Percentiles rank a stretch among this genome's conserved stretches.
Evolutionary conservation across 1,140 invertebrate species (phyloP).

Genomic region (Batillaria attramentaria): DNA sequence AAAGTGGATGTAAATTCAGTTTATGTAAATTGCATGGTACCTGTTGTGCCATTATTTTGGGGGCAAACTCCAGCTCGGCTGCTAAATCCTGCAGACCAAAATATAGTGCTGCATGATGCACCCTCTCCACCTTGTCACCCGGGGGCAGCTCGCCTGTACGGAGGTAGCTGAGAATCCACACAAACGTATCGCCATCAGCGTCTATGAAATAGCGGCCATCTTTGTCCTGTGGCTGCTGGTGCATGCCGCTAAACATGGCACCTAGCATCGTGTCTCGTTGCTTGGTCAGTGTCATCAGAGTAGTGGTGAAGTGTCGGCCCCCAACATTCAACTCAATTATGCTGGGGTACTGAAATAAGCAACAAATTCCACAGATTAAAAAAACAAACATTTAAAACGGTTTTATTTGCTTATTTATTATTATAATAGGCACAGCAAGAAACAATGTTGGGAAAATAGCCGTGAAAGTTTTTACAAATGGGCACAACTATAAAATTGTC

Average conservation of each 20-base stretch:
- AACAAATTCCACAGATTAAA: too few species aligned
- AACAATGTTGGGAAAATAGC: too few species aligned
- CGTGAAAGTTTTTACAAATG: too few species aligned
- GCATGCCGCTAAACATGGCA: conserved; percentile 69
- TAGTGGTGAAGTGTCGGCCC: conserved; percentile 63
- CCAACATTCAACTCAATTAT: conserved; percentile 68
- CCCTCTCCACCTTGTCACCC: conserved; percentile 36
- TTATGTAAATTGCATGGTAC: too few species aligned
- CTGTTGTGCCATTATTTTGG: conserved; percentile 47
- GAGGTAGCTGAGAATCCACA: conserved; percentile 59
- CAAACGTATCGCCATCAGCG: conserved; percentile 59
- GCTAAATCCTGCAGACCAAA: conserved; percentile 58
- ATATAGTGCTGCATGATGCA: conserved; percentile 60
- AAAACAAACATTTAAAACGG: too few species aligned
- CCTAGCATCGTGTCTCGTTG: conserved; percentile 63
- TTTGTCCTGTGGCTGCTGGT: conserved; percentile 59
- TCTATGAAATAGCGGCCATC: conserved; percentile 67
- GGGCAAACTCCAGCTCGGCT: conserved; percentile 53
- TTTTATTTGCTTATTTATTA: too few species aligned
- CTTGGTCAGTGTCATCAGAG: conserved; percentile 60
- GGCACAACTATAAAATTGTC: too few species aligned
- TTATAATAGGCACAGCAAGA: too few species aligned
- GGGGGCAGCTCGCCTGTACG: conserved; percentile 58
- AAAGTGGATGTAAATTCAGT: too few species aligned
- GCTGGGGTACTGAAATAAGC: conserved; percentile 56